Evolutionary conservation across 2,113 vertebrate genomes (phyloP).

Genomic region (Lampris incognitus): DNA sequence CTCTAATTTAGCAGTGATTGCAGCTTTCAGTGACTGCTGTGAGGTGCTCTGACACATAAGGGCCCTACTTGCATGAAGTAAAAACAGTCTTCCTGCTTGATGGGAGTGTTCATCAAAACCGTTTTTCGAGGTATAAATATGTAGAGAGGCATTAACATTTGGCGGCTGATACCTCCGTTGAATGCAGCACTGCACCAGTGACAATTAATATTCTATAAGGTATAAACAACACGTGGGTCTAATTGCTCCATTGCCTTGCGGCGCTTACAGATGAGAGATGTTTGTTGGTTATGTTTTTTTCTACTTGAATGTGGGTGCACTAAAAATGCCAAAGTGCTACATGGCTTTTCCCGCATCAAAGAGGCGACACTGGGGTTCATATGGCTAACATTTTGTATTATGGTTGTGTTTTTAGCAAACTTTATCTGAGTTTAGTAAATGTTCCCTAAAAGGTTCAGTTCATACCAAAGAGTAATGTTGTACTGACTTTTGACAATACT

Average conservation of each 20-base stretch:
- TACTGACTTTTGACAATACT: too few species aligned
- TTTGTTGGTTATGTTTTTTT: too few species aligned
- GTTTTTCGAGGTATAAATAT: conserved; percentile 21
- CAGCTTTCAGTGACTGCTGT: conserved; percentile 53
- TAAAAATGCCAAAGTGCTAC: too few species aligned
- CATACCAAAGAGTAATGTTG: too few species aligned
- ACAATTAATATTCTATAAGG: not conserved
- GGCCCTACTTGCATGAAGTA: conserved; percentile 38
- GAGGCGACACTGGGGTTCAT: too few species aligned
- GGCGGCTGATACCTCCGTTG: conserved; percentile 9
- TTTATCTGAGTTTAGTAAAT: too few species aligned
- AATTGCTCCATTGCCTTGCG: conserved; percentile 14
- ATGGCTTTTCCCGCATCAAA: too few species aligned
- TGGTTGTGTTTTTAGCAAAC: too few species aligned
- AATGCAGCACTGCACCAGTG: not conserved
- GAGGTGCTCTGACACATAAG: conserved; percentile 47
- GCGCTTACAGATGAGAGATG: not conserved
- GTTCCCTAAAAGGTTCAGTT: too few species aligned
- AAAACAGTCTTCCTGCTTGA: conserved; percentile 25
- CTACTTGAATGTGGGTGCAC: too few species aligned
- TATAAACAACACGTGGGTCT: not conserved
- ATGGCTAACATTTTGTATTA: too few species aligned
- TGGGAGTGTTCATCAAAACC: conserved; percentile 53
- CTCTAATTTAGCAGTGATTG: conserved; percentile 82
- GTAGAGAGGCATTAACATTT: conserved; percentile 6